A percentile compares a stretch with the other conserved stretches of the same genome.
phyloP scores from a whole-genome alignment of 2,888 invertebrate species.

The Chloroclystis v-ata region DNA sequence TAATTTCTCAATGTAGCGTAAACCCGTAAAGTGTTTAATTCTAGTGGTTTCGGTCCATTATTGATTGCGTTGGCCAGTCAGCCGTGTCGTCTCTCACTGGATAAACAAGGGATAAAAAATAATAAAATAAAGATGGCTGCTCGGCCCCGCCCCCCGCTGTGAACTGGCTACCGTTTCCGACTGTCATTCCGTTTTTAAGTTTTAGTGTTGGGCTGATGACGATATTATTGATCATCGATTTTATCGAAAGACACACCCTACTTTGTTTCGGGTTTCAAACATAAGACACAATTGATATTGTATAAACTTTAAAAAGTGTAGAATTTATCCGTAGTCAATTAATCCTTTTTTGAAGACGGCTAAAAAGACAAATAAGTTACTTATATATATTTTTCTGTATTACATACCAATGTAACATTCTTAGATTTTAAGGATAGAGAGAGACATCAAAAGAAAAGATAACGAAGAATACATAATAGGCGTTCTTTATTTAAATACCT shows the following conservation, averaged over 20 bases:
- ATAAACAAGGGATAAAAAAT: constrained; percentile 72
- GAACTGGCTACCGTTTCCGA: constrained; percentile 70
- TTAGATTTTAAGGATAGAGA: too few relatives aligned
- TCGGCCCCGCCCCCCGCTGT: constrained; percentile 70
- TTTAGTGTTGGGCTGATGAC: constrained; percentile 3
- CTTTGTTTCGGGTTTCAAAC: too few relatives aligned
- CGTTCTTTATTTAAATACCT: too few relatives aligned
- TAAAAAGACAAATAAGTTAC: too few relatives aligned
- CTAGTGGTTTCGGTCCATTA: constrained; percentile 67
- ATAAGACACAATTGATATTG: too few relatives aligned
- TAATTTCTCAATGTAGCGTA: neutral
- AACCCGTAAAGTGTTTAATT: constrained; percentile 57
- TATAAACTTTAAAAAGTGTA: too few relatives aligned
- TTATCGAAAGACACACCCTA: neutral
- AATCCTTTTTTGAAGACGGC: too few relatives aligned
- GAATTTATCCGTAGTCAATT: too few relatives aligned
- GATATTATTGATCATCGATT: constrained; percentile 8
- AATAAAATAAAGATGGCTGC: constrained; percentile 69
- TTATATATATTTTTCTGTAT: too few relatives aligned
- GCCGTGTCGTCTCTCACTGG: constrained; percentile 65
- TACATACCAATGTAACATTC: too few relatives aligned
- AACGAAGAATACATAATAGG: too few relatives aligned
- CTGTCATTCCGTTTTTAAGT: constrained; percentile 58
- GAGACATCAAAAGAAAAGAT: too few relatives aligned
- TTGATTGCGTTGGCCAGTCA: constrained; percentile 70